Base-by-base conservation (phyloP, 2,113 vertebrate genomes). In the Serinus canaria region DNA sequence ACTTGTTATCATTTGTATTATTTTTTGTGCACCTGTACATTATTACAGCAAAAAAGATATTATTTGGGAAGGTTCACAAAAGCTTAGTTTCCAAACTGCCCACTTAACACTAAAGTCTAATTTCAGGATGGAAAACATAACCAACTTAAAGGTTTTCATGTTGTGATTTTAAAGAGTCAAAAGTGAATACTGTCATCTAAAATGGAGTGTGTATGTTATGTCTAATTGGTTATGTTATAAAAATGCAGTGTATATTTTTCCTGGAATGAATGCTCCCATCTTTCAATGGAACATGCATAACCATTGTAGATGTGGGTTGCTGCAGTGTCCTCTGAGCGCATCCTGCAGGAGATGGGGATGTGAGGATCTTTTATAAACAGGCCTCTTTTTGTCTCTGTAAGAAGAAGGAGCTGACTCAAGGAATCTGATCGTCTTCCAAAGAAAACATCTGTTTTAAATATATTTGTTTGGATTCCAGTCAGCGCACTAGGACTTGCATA, bases 381-480 rank as follows among this genome's bases (percentile, higher is more conserved):
- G 69, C 59, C 27, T 67, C 70, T 90, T 90, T 88, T 92, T 96
- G 93, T 95, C n/a, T 74, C 73, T 87, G n/a, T 21, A 69, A 90
- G 93, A 67, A 97, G 95, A 97, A 97, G 78, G 89, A 96, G 85
- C 95, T 72, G 87, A 96, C 96, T 86, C 77, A 96, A 85, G 94
- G 92, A 96, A 96, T 87, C 95, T 92, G 93, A 94, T 56, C 80
- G 22, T 91, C 53, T 66, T 97, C 97, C 97, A 98, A 98, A 96
- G 94, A 97, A 98, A 98, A 98, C 96, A 98, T 75, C 95, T 96
- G 89, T 73, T 98, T 95, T 95, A 94, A 98, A 96, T 94, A 92
- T 97, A 96, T 97, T 97, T 98, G 90, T 97, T 97, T 98, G 97
- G 96, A 97, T 97, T 97, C 94, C 83, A 95, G 93, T 96, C 91